phyloP scores from a whole-genome alignment of 2,888 invertebrate species.

The Meloe dianella region DNA sequence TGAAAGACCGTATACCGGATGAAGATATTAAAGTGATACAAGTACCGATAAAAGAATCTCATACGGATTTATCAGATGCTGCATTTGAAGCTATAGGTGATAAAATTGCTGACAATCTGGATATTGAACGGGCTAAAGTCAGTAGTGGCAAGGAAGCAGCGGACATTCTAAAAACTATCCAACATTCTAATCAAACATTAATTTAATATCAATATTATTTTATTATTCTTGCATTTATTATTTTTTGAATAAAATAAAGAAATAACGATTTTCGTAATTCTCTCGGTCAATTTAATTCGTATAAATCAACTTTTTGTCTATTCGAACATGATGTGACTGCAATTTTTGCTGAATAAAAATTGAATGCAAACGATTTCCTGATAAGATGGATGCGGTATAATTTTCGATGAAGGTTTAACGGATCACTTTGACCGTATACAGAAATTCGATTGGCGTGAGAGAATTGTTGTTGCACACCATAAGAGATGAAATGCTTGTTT shows the following conservation, averaged over 20 bases:
- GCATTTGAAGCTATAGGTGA: conserved; percentile 58
- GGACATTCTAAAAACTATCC: conserved; percentile 43
- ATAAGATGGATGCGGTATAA: neutral
- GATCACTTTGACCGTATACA: neutral
- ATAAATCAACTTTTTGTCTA: neutral
- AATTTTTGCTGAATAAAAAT: neutral
- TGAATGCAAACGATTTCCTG: neutral
- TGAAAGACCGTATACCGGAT: conserved; percentile 49
- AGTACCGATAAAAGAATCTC: conserved; percentile 52
- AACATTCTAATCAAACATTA: conserved; percentile 36
- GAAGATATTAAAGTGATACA: conserved; percentile 51
- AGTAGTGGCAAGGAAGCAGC: conserved; percentile 50
- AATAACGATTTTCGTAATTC: too few relatives aligned
- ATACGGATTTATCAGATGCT: conserved; percentile 53
- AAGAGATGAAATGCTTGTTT: neutral
- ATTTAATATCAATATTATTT: neutral
- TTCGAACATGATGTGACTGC: neutral
- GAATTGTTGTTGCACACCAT: neutral
- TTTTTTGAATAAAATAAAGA: neutral
- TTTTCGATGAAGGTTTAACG: neutral
- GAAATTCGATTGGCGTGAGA: neutral
- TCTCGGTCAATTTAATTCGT: too few relatives aligned
- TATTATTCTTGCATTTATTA: neutral
- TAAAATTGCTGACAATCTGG: conserved; percentile 53
- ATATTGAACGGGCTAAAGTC: conserved; percentile 50